Conservation (phyloP, 37 sponge, comb jelly and placozoan genomes). For the Tethya wilhelma region DNA sequence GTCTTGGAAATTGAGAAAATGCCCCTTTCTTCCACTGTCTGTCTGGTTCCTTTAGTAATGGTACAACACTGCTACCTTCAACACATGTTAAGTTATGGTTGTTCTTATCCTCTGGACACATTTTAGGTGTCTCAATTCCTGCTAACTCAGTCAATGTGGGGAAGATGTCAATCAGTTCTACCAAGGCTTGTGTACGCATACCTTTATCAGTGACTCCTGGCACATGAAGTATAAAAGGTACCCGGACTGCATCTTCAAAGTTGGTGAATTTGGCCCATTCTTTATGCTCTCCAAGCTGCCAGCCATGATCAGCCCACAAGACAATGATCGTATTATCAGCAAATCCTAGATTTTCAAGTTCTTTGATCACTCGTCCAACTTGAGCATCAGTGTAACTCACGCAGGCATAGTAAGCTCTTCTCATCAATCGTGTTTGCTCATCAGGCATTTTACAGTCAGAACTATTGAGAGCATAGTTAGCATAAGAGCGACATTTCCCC, state of each 20-base stretch:
- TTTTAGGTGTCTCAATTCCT: conserved; percentile 6
- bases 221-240: conserved; percentile 52
- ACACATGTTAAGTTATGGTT: conserved; percentile 17
- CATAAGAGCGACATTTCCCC: conserved; percentile 6
- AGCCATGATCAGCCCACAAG: conserved; percentile 64
- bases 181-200: conserved; percentile 19
- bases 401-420: conserved; percentile 58
- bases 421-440: not conserved
- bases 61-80: conserved; percentile 36
- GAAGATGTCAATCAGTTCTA: conserved; percentile 52
- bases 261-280: conserved; percentile 53
- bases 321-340: conserved; percentile 54
- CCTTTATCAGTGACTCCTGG: conserved; percentile 35
- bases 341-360: conserved; percentile 23
- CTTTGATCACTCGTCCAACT: conserved; percentile 30
- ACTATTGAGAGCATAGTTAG: conserved; percentile 13
- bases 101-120: conserved; percentile 44
- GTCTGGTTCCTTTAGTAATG: conserved; percentile 40
- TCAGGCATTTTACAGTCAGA: conserved; percentile 6
- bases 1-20: conserved; percentile 53
- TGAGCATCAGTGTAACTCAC: conserved; percentile 44
- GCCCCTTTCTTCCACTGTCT: conserved; percentile 46
- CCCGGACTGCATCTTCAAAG: conserved; percentile 57
- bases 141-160: conserved; percentile 41
- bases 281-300: conserved; percentile 48